Conservation (phyloP, 1,140 invertebrate species). For the Zaprionus tsacasi region DNA sequence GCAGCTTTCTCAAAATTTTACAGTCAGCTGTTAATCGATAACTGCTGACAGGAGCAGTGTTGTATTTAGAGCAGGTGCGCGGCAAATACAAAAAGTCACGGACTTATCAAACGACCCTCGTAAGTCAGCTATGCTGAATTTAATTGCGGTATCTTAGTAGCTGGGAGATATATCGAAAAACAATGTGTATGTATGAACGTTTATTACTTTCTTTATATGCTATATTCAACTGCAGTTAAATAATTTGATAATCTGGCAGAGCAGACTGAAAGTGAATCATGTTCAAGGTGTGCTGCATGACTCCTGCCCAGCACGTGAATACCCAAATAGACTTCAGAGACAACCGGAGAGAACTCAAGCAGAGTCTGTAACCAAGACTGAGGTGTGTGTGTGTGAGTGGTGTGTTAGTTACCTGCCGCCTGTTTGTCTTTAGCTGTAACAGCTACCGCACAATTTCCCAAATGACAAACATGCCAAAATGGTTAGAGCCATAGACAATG, state of each 20-base stretch:
- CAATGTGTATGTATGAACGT: neutral
- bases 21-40: too few species aligned
- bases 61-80: too few species aligned
- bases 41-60: too few species aligned
- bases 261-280: slow-evolving; percentile 27
- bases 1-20: too few species aligned
- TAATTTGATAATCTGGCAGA: neutral
- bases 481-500: slow-evolving; percentile 75
- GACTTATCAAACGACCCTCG: too few species aligned
- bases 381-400: neutral
- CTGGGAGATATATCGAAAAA: too few species aligned
- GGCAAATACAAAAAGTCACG: too few species aligned
- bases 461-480: slow-evolving; percentile 83
- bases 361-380: neutral
- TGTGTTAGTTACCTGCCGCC: slow-evolving; percentile 60
- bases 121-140: neutral
- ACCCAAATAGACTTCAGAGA: slow-evolving; percentile 29
- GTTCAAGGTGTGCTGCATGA: slow-evolving; percentile 20
- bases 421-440: slow-evolving; percentile 70
- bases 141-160: neutral
- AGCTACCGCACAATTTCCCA: slow-evolving; percentile 79
- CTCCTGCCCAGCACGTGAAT: slow-evolving; percentile 17
- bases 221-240: neutral
- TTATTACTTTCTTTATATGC: neutral
- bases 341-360: neutral